Evolutionary conservation across 2,888 invertebrate species (phyloP).

Genomic region (Nomada lathburiana): DNA sequence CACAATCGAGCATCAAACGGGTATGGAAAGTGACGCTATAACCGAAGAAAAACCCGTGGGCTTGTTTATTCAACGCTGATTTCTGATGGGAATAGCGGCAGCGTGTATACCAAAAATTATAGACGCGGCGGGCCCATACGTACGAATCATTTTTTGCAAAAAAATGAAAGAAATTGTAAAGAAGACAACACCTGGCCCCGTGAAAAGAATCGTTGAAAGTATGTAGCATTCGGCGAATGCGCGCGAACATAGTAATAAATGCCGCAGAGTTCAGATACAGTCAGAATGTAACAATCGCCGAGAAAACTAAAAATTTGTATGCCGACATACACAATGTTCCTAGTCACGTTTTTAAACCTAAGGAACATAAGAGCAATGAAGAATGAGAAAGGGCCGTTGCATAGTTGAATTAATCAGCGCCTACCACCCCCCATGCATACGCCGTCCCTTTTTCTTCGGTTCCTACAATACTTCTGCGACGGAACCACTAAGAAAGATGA

Average conservation of each 20-base stretch:
- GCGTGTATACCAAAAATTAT: not conserved
- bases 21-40: not conserved
- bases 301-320: slow-evolving; percentile 7
- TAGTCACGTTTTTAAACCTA: not conserved
- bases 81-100: not conserved
- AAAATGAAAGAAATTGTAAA: not conserved
- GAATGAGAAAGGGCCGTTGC: no score
- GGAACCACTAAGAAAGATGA: not conserved
- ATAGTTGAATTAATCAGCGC: no score
- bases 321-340: not conserved
- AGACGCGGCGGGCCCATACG: not conserved
- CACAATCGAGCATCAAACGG: not conserved
- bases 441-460: no score
- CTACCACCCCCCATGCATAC: no score
- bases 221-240: not conserved
- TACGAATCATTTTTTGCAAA: slow-evolving; percentile 2
- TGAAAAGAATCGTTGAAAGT: not conserved
- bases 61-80: not conserved
- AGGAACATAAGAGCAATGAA: no score
- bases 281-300: not conserved
- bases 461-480: slow-evolving; percentile 1
- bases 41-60: slow-evolving; percentile 1
- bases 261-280: not conserved
- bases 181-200: not conserved
- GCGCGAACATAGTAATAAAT: not conserved